phyloP scores from a whole-genome alignment of 2,113 vertebrate genomes.

The Perca schrenkii region DNA sequence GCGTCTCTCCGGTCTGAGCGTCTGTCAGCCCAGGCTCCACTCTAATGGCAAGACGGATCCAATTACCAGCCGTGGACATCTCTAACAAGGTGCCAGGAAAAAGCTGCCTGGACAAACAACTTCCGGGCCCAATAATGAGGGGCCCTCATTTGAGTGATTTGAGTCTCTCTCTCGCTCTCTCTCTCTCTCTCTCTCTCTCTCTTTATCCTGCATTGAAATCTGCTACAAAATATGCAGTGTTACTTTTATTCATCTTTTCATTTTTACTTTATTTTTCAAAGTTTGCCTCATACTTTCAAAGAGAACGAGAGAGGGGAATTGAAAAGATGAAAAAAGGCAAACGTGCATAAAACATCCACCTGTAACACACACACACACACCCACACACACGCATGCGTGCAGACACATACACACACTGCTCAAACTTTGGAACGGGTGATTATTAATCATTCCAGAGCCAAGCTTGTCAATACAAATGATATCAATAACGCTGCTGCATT shows the following conservation, averaged over 20 bases:
- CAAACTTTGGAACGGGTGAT: constrained; percentile 88
- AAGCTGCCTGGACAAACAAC: constrained; percentile 87
- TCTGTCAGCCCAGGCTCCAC: constrained; percentile 83
- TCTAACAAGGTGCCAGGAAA: constrained; percentile 88
- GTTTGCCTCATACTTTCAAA: constrained; percentile 47
- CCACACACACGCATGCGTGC: neutral
- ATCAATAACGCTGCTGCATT: constrained; percentile 56
- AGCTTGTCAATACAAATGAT: constrained; percentile 88
- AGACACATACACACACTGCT: constrained; percentile 40
- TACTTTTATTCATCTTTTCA: constrained; percentile 54
- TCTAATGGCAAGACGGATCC: constrained; percentile 83
- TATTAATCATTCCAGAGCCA: constrained; percentile 91
- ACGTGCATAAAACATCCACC: constrained; percentile 48
- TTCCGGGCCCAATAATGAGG: constrained; percentile 84
- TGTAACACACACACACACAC: constrained; percentile 6
- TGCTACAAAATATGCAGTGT: constrained; percentile 71
- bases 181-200: neutral
- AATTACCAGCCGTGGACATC: constrained; percentile 87
- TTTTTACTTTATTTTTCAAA: constrained; percentile 48
- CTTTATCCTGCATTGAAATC: constrained; percentile 67
- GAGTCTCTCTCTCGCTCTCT: constrained; percentile 46
- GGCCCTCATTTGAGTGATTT: constrained; percentile 85
- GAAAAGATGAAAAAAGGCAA: constrained; percentile 49
- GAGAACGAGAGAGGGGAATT: constrained; percentile 46
- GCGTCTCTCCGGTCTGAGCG: constrained; percentile 77